A percentile compares a stretch with the other conserved stretches of the same genome.
Evolutionary conservation across 2,797 vertebrate genomes (phyloP).

Genomic region (Tadarida brasiliensis): DNA sequence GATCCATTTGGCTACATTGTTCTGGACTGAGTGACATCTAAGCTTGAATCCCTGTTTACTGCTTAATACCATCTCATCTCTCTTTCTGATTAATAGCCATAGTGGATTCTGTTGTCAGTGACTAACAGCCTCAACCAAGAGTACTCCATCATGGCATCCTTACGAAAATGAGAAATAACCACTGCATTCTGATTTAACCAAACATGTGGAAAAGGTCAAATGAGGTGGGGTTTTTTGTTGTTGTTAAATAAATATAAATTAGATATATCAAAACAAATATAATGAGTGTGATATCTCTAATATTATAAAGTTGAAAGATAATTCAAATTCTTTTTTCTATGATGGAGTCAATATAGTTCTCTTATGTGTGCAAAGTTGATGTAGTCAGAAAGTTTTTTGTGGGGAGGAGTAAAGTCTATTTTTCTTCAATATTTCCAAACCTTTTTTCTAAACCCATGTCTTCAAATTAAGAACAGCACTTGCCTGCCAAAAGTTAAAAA

Average conservation of each 20-base stretch:
- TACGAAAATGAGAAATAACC: background rate
- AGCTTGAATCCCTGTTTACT: background rate
- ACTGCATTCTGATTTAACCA: background rate
- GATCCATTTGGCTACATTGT: background rate
- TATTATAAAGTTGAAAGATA: background rate
- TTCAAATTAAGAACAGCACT: slow-evolving; percentile 68
- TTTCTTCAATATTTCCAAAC: slow-evolving; percentile 68
- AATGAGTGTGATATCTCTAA: background rate
- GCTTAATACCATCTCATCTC: background rate
- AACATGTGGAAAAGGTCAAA: background rate
- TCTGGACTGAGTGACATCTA: background rate
- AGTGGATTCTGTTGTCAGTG: slow-evolving; percentile 8
- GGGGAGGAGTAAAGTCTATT: slow-evolving; percentile 54
- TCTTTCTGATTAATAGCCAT: slow-evolving; percentile 16
- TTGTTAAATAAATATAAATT: background rate
- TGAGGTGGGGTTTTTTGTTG: background rate
- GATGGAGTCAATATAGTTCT: slow-evolving; percentile 27
- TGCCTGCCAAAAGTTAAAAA: slow-evolving; percentile 78
- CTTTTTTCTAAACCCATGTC: slow-evolving; percentile 65
- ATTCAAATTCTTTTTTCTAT: background rate
- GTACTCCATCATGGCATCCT: background rate
- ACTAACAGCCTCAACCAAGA: background rate
- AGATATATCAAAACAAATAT: background rate
- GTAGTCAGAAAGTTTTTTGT: background rate
- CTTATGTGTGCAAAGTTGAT: slow-evolving; percentile 40